Evolutionary conservation across 2,888 invertebrate species (phyloP), one percentile per base, ranked within the genome.

Genomic region (Anticlea derivata): DNA sequence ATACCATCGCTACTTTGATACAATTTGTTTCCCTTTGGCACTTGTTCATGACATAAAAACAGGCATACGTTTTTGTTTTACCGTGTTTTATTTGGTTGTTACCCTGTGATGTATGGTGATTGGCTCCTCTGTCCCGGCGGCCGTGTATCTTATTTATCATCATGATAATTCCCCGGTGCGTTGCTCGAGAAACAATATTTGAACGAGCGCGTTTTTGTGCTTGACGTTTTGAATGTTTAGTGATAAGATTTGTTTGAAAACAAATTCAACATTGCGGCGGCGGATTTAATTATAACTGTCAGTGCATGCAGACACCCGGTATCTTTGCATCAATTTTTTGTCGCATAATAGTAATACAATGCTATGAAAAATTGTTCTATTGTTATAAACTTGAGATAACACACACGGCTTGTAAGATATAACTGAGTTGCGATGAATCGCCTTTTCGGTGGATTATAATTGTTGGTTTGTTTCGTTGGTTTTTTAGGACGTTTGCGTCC

Each of bases 61-160:
- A 71, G 65, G 52, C 63, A 78, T 75, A 79, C 76, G 80, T 80
- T 84, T 86, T 86, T 86, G 81, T 87, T 86, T 83, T 73, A 78
- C 70, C 63, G 70, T 75, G 80, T 87, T 86, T 87, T 86, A 80
- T 86, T 85, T 77, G 80, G 78, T 75, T 76, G 80, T 78, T 78
- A 74, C 74, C 73, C 75, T 73, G 86, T 87, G 89, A 89, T 88
- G 88, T 89, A 89, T 89, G 89, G 86, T 89, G 89, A 89, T 90
- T 89, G 89, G 87, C 77, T 85, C 77, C 75, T 81, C 80, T 83
- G 86, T 85, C 83, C 83, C 81, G 77, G 67, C 78, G 76, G 71
- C 73, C 75, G 77, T 80, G 83, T 86, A 86, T 86, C 86, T 86
- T 85, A 83, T 86, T 87, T 85, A 84, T 86, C 86, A 85, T 85